phyloP scores from a whole-genome alignment of 2,797 vertebrate species.

The Morus bassanus region DNA sequence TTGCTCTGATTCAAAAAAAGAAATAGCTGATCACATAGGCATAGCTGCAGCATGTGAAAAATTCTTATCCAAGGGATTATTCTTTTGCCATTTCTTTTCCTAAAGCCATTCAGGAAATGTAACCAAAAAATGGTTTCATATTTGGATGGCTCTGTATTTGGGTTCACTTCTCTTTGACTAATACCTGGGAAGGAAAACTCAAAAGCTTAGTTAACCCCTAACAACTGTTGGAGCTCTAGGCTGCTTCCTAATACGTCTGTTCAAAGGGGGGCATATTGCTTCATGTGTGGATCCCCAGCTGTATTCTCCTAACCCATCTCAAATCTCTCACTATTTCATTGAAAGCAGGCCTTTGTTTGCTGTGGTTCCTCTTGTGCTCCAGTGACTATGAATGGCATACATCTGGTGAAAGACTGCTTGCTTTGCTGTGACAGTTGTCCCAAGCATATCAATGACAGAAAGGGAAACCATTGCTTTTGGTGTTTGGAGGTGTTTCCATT shows the following conservation, averaged over 20 bases:
- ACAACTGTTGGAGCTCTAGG: background rate
- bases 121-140: background rate
- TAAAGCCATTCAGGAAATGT: background rate
- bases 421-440: background rate
- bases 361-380: background rate
- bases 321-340: background rate
- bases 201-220: background rate
- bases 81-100: background rate
- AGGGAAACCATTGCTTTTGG: slow-evolving; percentile 8
- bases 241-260: background rate
- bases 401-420: background rate
- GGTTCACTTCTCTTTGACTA: background rate
- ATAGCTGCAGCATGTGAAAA: background rate
- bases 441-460: background rate
- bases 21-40: background rate
- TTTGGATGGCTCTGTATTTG: background rate
- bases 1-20: background rate
- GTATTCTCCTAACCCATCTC: background rate
- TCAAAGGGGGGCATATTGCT: background rate
- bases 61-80: background rate
- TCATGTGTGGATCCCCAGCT: background rate
- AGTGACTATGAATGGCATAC: background rate
- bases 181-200: background rate
- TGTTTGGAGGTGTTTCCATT: background rate
- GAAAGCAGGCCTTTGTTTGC: background rate